Percentiles rank a stretch among this genome's conserved stretches.
Conservation (phyloP, 2,113 vertebrate genomes). For the Petromus typicus region DNA sequence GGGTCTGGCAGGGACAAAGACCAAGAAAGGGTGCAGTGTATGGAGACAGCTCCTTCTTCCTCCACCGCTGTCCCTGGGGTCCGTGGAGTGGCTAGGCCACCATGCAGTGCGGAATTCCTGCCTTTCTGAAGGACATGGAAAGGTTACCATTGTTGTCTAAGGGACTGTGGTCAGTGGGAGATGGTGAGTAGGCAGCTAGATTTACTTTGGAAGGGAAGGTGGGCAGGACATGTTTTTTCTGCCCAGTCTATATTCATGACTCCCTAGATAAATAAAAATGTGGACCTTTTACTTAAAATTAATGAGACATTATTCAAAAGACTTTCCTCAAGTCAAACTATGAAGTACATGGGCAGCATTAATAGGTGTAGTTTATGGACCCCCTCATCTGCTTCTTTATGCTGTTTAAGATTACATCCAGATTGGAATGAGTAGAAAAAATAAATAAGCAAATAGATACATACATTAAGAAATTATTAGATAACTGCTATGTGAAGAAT, state of each 20-base stretch:
- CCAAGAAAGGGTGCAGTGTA: background rate
- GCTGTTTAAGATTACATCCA: background rate
- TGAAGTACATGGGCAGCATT: background rate
- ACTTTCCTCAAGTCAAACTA: background rate
- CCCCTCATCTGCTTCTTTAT: background rate
- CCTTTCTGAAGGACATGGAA: background rate
- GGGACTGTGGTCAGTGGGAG: background rate
- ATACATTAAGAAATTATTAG: background rate
- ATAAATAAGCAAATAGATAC: background rate
- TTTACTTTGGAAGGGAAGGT: background rate
- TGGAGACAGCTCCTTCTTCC: background rate
- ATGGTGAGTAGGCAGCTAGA: background rate
- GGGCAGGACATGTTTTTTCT: background rate
- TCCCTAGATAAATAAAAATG: background rate
- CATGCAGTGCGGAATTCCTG: background rate
- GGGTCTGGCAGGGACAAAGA: background rate
- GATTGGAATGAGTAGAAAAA: background rate
- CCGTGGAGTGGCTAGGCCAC: background rate
- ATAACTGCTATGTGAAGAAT: background rate
- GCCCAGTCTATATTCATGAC: background rate
- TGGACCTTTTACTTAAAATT: conserved; percentile 1
- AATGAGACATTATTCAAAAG: background rate
- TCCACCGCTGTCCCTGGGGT: background rate
- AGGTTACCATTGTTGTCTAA: background rate
- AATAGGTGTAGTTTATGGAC: background rate